These are phyloP conservation scores for Acanthisitta chloris DNA, from an alignment of 2,113 vertebrate genomes.

Conservation along the genomic window DNA sequence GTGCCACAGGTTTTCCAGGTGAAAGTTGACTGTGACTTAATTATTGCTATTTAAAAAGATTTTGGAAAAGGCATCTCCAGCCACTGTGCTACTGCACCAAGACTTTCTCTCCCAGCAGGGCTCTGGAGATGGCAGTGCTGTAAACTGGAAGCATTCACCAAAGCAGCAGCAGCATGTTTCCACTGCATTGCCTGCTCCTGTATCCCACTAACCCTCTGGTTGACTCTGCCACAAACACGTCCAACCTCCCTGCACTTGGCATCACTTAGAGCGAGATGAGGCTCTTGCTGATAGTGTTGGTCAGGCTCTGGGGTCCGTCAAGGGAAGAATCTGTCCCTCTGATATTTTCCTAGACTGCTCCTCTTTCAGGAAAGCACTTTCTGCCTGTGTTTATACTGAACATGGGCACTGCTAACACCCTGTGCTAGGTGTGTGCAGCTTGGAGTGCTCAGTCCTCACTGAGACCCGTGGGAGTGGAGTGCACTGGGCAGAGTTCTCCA, in stretches of 20 bases:
- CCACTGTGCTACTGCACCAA: background rate
- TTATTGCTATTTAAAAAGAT: background rate
- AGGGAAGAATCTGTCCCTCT: background rate
- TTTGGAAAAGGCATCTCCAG: background rate
- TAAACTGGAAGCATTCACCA: background rate
- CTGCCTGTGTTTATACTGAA: background rate
- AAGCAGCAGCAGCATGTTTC: background rate
- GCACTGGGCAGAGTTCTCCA: background rate
- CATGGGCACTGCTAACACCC: accelerated
- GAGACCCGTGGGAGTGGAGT: background rate
- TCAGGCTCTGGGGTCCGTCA: background rate
- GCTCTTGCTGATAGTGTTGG: background rate
- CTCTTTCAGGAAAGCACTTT: background rate
- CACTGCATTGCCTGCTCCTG: background rate
- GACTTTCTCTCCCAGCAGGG: background rate
- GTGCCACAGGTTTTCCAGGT: background rate
- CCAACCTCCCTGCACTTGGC: background rate
- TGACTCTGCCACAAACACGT: background rate
- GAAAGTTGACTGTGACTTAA: background rate
- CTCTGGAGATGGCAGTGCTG: background rate
- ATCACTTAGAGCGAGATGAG: background rate
- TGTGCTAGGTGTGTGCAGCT: too few species aligned
- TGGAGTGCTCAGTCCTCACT: background rate
- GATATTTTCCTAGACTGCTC: background rate
- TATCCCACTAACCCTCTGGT: accelerated